These are phyloP conservation scores for Aviceda subcristata DNA, from an alignment of 2,113 vertebrate species.

Conservation along the genomic window DNA sequence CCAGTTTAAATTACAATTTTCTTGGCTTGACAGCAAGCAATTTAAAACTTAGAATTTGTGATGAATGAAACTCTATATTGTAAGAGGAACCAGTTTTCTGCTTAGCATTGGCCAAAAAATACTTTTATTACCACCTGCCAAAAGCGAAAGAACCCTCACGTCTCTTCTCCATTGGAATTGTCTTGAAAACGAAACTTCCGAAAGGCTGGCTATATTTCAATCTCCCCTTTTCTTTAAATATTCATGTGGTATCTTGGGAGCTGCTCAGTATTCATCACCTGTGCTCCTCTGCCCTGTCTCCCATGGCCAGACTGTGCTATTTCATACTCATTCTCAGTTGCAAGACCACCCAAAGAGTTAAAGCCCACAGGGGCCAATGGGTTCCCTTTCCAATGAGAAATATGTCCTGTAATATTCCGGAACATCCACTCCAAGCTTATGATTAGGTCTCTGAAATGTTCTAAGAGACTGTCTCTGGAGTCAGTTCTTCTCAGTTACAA, in stretches of 20 bases:
- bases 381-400: background rate
- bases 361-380: accelerated
- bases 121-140: background rate
- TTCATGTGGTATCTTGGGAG: background rate
- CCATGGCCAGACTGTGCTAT: background rate
- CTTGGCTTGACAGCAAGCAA: background rate
- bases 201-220: background rate
- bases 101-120: background rate
- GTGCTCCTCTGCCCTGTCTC: background rate
- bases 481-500: background rate
- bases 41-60: background rate
- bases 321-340: background rate
- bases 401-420: background rate
- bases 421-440: background rate
- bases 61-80: background rate
- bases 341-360: background rate
- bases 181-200: background rate
- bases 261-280: background rate
- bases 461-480: background rate
- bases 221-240: background rate
- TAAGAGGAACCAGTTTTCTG: background rate
- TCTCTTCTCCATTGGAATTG: background rate
- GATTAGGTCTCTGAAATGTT: background rate
- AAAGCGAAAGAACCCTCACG: background rate
- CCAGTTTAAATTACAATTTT: background rate